Evolutionary conservation across 2,113 vertebrate genomes (phyloP), one percentile per base, ranked within the genome.

Genomic region (Marmota flaviventris): DNA sequence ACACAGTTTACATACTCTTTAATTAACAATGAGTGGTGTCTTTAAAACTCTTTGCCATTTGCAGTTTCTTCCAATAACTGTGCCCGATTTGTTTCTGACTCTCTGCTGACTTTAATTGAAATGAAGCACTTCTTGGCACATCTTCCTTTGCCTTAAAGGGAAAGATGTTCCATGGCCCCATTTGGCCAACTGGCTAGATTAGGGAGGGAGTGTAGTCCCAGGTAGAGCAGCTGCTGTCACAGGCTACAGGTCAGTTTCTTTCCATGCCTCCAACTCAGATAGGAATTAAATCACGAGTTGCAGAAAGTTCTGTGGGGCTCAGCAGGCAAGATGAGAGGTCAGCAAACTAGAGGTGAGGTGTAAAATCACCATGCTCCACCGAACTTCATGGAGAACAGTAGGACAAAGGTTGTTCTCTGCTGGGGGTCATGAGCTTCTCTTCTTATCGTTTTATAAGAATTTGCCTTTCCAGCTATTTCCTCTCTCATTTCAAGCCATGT

Each of bases 31-130:
- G 93, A 98, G 95, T 81, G 92, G 53, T 96, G 83, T 98, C 97
- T 97, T 95, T 93, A 97, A 98, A 97, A 87, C 84, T 95, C 93
- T 94, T 63, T 90, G 92, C 96, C 88, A 91, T 95, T 98, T 97
- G 37, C 34, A 82, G 45, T 17, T 34, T 76, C 56, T 90, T 93
- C 87, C 53, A 69, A 3, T 70, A 92, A 11, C 1, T 25, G 29
- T 17, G 96, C 45, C 48, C 0, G 1, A 37, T 69, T 45, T 58
- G 61, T 20, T 70, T 85, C 90, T 93, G 48, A 86, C 37, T 86
- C 76, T 97, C 61, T 93, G 53, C 75, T 42, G 75, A 56, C 10
- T 79, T 85, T 85, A 94, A 67, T 16, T 51, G 93, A 95, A 95
- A 29, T 39, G 95, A 85, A 82, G 75, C 89, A 3, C 98, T 94